Evolutionary conservation across 2,888 invertebrate species (phyloP), one percentile per base, ranked within the genome.

Genomic region (Eupsilia transversa): DNA sequence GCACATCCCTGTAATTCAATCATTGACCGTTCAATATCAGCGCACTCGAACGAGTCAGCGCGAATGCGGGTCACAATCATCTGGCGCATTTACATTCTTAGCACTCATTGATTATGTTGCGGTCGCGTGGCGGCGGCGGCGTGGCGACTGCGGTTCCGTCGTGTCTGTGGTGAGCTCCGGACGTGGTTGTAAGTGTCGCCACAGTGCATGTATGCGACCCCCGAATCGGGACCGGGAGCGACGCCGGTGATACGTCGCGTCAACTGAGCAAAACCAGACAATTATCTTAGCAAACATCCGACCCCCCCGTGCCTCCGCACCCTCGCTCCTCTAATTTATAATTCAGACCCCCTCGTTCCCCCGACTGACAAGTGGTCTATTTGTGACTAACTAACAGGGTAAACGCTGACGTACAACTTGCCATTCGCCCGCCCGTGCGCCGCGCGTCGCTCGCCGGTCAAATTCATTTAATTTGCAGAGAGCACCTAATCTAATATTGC

Each of bases 281-380:
- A 88, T 86, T 85, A 87, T 80, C 83, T 83, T 63, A 64, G 78
- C 79, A 84, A 87, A 88, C 84, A 88, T 35, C 65, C 14, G 2
- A 6, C 64, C 54, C 12, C 41, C 41, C 35, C 30, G 46, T 46
- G 20, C 65, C 66, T 52, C 61, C 60, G 35, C 49, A n/a, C 63
- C 27, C 74, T 52, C 72, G 54, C 46, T 54, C 49, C 54, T 69
- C 79, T 77, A 75, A 86, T 88, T 80, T 88, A 86, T 82, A 80
- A 88, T 87, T 88, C 70, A 73, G 17, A 17, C 64, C 38, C 41
- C 67, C 33, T 0, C 3, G 60, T 6, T 17, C 52, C 49, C 46
- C 59, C 59, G 57, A 57, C 77, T 65, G 72, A 65, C 82, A 77
- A 75, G 59, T 61, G 66, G 72, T 79, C 77, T 85, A 76, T 87